Percentiles rank a stretch among this genome's conserved stretches.
These are phyloP conservation scores for Aphelenchoides bicaudatus DNA, from an alignment of 2,888 invertebrate genomes.

Conservation along the genomic window DNA sequence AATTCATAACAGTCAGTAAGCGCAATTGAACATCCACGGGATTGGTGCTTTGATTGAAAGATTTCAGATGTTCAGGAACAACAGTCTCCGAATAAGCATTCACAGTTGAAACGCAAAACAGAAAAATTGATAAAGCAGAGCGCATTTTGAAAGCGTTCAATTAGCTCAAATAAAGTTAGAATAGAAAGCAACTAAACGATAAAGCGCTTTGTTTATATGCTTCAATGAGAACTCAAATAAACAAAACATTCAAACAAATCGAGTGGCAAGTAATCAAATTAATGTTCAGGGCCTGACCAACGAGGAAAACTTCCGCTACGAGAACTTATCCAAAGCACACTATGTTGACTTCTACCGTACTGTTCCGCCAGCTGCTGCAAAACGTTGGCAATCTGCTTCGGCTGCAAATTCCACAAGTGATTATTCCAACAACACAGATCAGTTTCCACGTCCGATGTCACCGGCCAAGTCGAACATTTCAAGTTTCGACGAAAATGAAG, in stretches of 20 bases:
- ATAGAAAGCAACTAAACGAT: constrained; percentile 6
- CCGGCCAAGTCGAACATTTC: constrained; percentile 10
- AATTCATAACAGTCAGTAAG: constrained; percentile 34
- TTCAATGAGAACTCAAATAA: constrained; percentile 11
- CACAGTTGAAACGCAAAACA: constrained; percentile 7
- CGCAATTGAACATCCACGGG: constrained; percentile 49
- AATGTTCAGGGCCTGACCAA: too few species aligned
- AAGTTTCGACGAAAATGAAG: constrained; percentile 6
- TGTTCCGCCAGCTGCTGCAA: constrained; percentile 17
- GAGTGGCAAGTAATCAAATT: too few species aligned
- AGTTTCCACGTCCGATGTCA: constrained; percentile 7
- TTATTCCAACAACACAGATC: constrained; percentile 7
- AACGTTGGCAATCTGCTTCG: constrained; percentile 7
- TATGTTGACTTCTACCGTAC: constrained; percentile 47
- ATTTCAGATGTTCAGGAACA: constrained; percentile 38
- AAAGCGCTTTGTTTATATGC: not conserved
- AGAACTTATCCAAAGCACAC: constrained; percentile 46
- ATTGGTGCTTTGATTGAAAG: constrained; percentile 30
- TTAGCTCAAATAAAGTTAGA: constrained; percentile 2
- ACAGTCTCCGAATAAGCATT: not conserved
- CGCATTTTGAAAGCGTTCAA: constrained; percentile 16
- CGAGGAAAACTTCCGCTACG: constrained; percentile 44
- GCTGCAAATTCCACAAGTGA: not conserved
- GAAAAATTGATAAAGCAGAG: not conserved
- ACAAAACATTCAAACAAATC: too few species aligned